phyloP scores from a whole-genome alignment of 1,140 invertebrate genomes.

The Drosophila kanapiae region DNA sequence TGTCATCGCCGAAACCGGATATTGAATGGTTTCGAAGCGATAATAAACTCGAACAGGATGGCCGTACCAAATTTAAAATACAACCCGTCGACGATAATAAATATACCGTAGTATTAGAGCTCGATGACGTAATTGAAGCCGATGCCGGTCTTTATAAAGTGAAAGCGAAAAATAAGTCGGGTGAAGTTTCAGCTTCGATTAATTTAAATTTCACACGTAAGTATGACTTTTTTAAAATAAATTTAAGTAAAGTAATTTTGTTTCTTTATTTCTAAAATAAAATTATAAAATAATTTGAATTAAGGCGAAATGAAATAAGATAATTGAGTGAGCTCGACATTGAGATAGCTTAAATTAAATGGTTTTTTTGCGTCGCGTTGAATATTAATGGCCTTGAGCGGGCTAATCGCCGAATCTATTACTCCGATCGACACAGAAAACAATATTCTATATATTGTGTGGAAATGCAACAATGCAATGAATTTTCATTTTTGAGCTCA shows the following conservation, averaged over 20 bases:
- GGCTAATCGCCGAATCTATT: no score
- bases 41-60: constrained; percentile 92
- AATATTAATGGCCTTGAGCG: no score
- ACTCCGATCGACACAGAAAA: no score
- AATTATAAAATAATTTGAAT: background rate
- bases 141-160: constrained; percentile 99
- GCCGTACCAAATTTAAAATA: constrained; percentile 93
- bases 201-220: constrained; percentile 99
- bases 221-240: constrained; percentile 85
- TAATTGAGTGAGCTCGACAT: no score
- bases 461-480: no score
- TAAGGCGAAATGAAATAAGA: no score
- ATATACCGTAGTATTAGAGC: constrained; percentile 95
- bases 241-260: background rate
- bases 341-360: no score
- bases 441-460: no score
- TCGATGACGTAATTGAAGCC: constrained; percentile 97
- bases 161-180: constrained; percentile 98
- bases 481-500: no score
- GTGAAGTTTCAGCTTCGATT: constrained; percentile 98
- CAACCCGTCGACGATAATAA: constrained; percentile 94
- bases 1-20: constrained; percentile 94
- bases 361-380: no score
- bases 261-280: background rate
- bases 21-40: constrained; percentile 97